Base-by-base conservation (phyloP, 2,113 vertebrate genomes). In the Larimichthys polyactis region DNA sequence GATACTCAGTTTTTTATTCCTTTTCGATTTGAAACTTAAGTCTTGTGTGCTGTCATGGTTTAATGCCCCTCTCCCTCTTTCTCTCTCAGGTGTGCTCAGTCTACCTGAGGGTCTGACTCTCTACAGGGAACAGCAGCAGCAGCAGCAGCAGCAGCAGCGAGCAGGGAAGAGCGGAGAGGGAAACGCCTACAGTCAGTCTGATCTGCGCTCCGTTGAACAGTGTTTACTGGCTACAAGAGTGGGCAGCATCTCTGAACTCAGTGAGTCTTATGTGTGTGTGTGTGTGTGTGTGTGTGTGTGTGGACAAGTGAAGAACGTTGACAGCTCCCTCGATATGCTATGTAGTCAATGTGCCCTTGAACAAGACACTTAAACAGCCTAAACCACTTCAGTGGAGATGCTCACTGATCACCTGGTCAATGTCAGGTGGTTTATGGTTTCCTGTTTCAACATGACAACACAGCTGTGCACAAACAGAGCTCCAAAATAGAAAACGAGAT, bases 181-280 rank as follows among this genome's bases (percentile, higher is more conserved):
- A 48, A 95, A 96, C 83, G 94, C 96, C 94, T 99, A 96, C 95
- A 98, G 97, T 92, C 97, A 98, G 91, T 96, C 97, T 0, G 98
- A 99, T 93, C 92, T 98, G 27, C 96, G 97, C 81, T 97, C 97
- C 88, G 94, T 98, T 0, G 98, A 99, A 74, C 98, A 99, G 92
- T 99, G 97, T 66, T 92, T 99, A 52, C 93, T 99, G 90, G 97
- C 98, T 89, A 99, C 98, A 0, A 96, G 97, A 0, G 98, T 99
- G 90, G 98, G 98, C 87, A 99, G 98, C 95, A 97, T 99, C 62
- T 94, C 98, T 0, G 98, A 99, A 73, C 97, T 99, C 94, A 99
- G 98, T 99, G 93, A 99, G 98, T 91, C 2, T 9, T 69, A 4
- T 76, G 4, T 71, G n/a, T 71, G 70, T 55, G 16, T 22, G 43